Evolutionary conservation across 2,888 invertebrate species (phyloP), one percentile per base, ranked within the genome.

Genomic region (Achlya flavicornis): DNA sequence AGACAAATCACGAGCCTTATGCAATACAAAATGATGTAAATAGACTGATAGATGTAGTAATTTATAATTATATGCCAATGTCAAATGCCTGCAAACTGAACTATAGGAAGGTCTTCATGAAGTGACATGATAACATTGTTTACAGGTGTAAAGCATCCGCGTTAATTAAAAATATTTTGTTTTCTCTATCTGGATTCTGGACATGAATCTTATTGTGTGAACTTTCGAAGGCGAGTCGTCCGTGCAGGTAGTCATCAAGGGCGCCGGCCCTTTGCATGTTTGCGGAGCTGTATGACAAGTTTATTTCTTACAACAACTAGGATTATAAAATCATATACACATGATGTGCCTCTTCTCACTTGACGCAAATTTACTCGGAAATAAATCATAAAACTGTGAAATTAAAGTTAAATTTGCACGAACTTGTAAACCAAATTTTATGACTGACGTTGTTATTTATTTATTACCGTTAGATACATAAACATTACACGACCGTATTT

Each of bases 331-430:
- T 72, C 67, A 66, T 70, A 64, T 59, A 48, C 61, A 62, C 48
- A 64, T 61, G 61, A 61, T 62, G 35, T 67, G 60, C 62, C 62
- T 66, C 66, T 3, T 46, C 48, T 43, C 59, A 63, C 61, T 75
- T 84, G 85, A 87, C 85, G 87, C 76, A 85, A 76, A 77, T 78
- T 75, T 71, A 58, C 70, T 79, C 79, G 87, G 86, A 90, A 85
- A 85, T 83, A 71, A 75, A 72, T 69, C 76, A 81, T 88, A 85
- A 89, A 86, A 79, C 2, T 67, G 64, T 46, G 64, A 76, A 73
- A 75, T 79, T 76, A 76, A 79, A 72, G 77, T 68, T 75, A 78
- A 75, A 79, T 78, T 71, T 67, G 70, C 70, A 64, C 66, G 66
- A 70, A 69, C 71, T 70, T 75, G 71, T 69, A 64, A 70, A 73